Base-by-base conservation (phyloP, 2,113 vertebrate genomes). In the Nibea albiflora region DNA sequence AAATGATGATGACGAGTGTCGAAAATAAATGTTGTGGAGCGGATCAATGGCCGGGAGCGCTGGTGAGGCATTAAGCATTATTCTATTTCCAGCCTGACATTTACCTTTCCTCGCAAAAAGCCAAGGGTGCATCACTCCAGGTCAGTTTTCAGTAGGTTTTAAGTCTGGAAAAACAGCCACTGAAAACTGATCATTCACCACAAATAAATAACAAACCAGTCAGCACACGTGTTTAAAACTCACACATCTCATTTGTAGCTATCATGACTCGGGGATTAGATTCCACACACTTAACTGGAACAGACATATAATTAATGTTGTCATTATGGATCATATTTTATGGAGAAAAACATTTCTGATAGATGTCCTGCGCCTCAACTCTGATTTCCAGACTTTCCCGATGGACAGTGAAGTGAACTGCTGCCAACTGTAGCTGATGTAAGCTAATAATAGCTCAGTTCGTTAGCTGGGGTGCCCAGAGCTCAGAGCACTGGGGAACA, bases 1-100 rank as follows among this genome's bases (percentile, higher is more conserved):
- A 62, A 80, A 71, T 42, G 75, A 84, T 73, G 63, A 81, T 58
- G 31, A 54, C 35, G 35, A 39, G 77, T 49, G 52, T 16, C 10
- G 58, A 79, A 70, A 54, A 78, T 60, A 62, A 52, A 72, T 62
- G 52, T 4, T 58, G 24, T 61, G 42, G 24, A 80, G 63, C 42
- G 28, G 24, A 74, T 64, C 17, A 22, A 58, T 54, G 31, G 53
- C 64, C 68, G n/a, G 28, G 9, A 66, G 79, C 68, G 22, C 35
- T 58, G 11, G 6, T 20, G 10, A 28, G 56, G 49, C n/a, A 31
- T 73, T 56, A 31, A 66, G 22, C n/a, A n/a, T 77, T 15, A 50
- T 81, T 75, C 69, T 84, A 42, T 78, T 83, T 83, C 49, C 24
- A 71, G 26, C 60, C 17, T 86, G 80, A 86, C 60, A 80, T 88